These are phyloP conservation scores for Nasonia longicornis DNA, from an alignment of 1,140 invertebrate genomes.

Conservation along the genomic window DNA sequence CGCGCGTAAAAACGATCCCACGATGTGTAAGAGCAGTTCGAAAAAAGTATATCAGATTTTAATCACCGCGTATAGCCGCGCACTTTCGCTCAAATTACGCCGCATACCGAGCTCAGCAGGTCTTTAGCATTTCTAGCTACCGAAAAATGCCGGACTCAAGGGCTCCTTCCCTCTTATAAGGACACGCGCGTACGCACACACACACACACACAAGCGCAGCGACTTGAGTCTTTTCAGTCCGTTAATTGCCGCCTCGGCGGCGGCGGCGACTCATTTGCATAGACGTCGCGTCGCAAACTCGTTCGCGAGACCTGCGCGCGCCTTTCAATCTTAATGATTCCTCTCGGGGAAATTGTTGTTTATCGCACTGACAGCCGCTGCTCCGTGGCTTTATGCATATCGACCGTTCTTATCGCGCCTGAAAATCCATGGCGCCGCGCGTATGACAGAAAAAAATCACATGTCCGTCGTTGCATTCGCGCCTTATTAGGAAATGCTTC, in stretches of 20 bases:
- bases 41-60: neutral
- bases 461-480: neutral
- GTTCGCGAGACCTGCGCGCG: slow-evolving; percentile 20
- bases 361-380: slow-evolving; percentile 9
- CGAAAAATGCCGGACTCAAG: slow-evolving; percentile 25
- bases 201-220: no score
- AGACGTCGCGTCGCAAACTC: slow-evolving; percentile 28
- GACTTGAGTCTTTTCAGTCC: neutral
- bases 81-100: no score
- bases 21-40: neutral
- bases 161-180: neutral
- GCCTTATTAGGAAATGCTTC: slow-evolving; percentile 15
- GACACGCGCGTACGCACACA: neutral
- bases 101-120: neutral
- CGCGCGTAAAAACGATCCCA: neutral
- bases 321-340: slow-evolving; percentile 45
- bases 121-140: neutral
- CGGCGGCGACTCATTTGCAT: slow-evolving; percentile 35
- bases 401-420: neutral
- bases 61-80: neutral
- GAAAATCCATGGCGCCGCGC: slow-evolving; percentile 17
- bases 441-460: neutral
- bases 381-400: neutral
- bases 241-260: slow-evolving; percentile 34
- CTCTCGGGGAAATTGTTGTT: slow-evolving; percentile 39